Percentiles rank a stretch among this genome's conserved stretches.
Conservation (phyloP, 2,888 invertebrate genomes). For the Drosophila helvetica region DNA sequence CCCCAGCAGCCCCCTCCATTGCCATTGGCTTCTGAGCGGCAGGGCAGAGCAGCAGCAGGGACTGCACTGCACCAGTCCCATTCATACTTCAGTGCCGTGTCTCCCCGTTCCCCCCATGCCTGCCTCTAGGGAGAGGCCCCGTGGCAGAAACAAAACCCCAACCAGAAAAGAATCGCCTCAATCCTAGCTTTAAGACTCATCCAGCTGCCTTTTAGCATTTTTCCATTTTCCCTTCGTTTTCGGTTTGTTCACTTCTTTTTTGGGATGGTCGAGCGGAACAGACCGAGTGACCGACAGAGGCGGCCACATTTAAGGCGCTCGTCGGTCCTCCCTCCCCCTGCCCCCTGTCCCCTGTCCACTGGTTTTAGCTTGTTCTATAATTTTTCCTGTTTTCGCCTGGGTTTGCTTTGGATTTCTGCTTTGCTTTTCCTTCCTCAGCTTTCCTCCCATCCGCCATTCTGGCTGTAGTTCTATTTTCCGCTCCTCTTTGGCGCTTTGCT, state of each 20-base stretch:
- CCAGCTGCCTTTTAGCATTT: constrained; percentile 42
- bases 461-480: constrained; percentile 56
- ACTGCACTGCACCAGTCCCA: constrained; percentile 54
- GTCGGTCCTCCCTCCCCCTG: constrained; percentile 1
- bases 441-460: constrained; percentile 37
- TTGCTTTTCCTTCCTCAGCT: constrained; percentile 13
- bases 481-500: constrained; percentile 36
- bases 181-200: constrained; percentile 60
- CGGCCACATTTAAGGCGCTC: constrained; percentile 51
- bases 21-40: constrained; percentile 54
- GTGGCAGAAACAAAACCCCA: constrained; percentile 19
- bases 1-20: background rate
- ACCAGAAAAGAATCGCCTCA: constrained; percentile 40
- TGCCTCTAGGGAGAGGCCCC: background rate
- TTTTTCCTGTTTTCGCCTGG: constrained; percentile 65
- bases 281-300: constrained; percentile 36
- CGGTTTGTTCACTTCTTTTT: constrained; percentile 2
- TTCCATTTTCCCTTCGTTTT: constrained; percentile 17
- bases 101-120: background rate
- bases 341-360: constrained; percentile 3
- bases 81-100: constrained; percentile 57
- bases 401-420: constrained; percentile 43
- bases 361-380: constrained; percentile 56
- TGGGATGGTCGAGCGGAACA: constrained; percentile 22
- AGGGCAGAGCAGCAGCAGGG: constrained; percentile 1